phyloP scores from a whole-genome alignment of 2,113 vertebrate species.

The Pelecanoides urinatrix region DNA sequence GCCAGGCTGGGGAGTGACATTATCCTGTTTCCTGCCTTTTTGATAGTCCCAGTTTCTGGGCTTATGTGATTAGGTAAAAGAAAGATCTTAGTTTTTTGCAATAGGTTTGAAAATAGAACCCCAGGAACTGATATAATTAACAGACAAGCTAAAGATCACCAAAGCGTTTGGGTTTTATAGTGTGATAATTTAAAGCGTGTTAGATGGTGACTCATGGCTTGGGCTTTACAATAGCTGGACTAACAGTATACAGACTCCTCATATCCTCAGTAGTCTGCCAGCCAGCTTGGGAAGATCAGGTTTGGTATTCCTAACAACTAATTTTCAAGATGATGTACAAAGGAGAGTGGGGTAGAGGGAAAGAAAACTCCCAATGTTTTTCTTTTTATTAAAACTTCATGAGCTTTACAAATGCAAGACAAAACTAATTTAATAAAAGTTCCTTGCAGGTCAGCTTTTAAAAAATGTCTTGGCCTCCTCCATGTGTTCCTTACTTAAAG shows the following conservation, averaged over 20 bases:
- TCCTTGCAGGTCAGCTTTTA: background rate
- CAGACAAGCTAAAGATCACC: background rate
- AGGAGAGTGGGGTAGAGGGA: background rate
- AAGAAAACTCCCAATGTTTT: background rate
- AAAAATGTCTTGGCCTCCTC: background rate
- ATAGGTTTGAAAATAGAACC: background rate
- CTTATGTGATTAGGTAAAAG: background rate
- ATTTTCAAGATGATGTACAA: background rate
- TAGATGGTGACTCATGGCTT: background rate
- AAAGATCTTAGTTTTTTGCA: background rate
- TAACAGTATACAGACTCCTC: background rate
- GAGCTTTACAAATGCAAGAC: background rate
- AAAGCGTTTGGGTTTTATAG: background rate
- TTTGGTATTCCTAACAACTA: background rate
- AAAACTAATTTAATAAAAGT: background rate
- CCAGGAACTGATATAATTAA: background rate
- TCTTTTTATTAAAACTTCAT: background rate
- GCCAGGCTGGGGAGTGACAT: background rate
- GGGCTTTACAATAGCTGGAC: background rate
- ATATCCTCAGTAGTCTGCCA: background rate
- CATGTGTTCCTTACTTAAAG: background rate
- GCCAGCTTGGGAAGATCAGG: background rate
- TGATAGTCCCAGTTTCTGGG: background rate
- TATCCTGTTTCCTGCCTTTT: background rate
- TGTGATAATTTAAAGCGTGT: background rate